A percentile compares a stretch with the other conserved stretches of the same genome.
Conservation (phyloP, 2,888 invertebrate species). For the Drosophila leonis region DNA sequence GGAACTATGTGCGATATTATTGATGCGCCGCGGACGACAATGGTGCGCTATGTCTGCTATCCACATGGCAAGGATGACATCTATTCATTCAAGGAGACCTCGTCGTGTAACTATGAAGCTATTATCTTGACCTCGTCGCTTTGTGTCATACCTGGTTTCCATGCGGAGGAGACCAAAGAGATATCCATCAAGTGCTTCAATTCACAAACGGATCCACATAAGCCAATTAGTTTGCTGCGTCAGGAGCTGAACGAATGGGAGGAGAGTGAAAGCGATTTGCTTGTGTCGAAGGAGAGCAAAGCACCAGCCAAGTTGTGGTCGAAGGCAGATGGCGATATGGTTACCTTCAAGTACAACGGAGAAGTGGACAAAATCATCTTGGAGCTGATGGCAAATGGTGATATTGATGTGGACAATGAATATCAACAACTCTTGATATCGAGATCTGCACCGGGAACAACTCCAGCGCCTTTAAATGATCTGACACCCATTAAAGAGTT, state of each 20-base stretch:
- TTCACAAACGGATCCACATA: constrained; percentile 88
- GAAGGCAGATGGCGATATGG: constrained; percentile 64
- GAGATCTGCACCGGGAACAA: constrained; percentile 31
- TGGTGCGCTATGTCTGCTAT: constrained; percentile 95
- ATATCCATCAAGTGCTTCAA: constrained; percentile 92
- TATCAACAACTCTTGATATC: constrained; percentile 43
- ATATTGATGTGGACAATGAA: constrained; percentile 59
- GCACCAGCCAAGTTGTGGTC: constrained; percentile 81
- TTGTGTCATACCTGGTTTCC: constrained; percentile 95
- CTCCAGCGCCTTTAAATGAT: constrained; percentile 83
- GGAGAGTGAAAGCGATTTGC: constrained; percentile 86
- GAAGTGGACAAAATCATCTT: constrained; percentile 85
- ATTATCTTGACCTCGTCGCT: constrained; percentile 94
- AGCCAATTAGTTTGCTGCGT: constrained; percentile 90
- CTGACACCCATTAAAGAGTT: constrained; percentile 92
- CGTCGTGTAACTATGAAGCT: constrained; percentile 97
- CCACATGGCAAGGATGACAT: constrained; percentile 95
- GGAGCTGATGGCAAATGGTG: constrained; percentile 70
- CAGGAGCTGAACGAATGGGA: constrained; percentile 91
- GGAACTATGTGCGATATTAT: constrained; percentile 97
- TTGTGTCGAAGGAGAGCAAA: constrained; percentile 71
- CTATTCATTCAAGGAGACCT: constrained; percentile 95
- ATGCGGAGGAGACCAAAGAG: constrained; percentile 91
- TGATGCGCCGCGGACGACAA: constrained; percentile 92
- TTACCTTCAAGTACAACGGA: constrained; percentile 67